Base-by-base conservation (phyloP, 2,888 invertebrate genomes). In the Camptogramma bilineatum region DNA sequence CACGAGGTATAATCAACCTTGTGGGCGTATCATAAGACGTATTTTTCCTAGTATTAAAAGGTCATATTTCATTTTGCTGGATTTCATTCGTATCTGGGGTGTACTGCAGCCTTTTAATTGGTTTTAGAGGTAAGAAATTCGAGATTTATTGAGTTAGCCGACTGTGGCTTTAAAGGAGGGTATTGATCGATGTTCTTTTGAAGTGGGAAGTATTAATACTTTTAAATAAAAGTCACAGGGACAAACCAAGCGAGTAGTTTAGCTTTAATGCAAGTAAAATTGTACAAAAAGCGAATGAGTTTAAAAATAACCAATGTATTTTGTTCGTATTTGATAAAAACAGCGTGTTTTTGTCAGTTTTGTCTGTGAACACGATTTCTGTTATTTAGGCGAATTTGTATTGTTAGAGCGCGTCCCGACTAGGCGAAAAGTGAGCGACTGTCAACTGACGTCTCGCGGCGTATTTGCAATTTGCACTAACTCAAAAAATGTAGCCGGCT, bases 81-180 rank as follows among this genome's bases (percentile, higher is more conserved):
- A 71, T 75, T 77, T 74, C 72, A 76, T 78, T 79, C 67, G 72
- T 74, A 71, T 68, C 59, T 70, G 68, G 71, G 62, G 67, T 57
- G 75, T 75, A 75, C 76, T 75, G 71, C 72, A 71, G 73, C 72
- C 68, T 77, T 79, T 80, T 61, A 61, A 65, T 61, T 65, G 56
- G 56, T 46, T 62, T 47, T 57, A 42, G 52, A 17, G 44, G 54
- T 42, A n/a, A 46, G 24, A 3, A 59, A 54, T 44, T n/a, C 28
- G 16, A 39, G 19, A 52, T 62, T 62, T 47, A 58, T 53, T 42
- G 46, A 56, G 51, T 58, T 56, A 39, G n/a, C 53, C 21, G 9
- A 47, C 47, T 48, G 17, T 24, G 48, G 34, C 2, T 5, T 28
- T 13, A 13, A 53, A 42, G 21, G n/a, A 44, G 16, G 17, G 5